phyloP scores from a whole-genome alignment of 2,888 invertebrate species.

The Willowsia nigromaculata region DNA sequence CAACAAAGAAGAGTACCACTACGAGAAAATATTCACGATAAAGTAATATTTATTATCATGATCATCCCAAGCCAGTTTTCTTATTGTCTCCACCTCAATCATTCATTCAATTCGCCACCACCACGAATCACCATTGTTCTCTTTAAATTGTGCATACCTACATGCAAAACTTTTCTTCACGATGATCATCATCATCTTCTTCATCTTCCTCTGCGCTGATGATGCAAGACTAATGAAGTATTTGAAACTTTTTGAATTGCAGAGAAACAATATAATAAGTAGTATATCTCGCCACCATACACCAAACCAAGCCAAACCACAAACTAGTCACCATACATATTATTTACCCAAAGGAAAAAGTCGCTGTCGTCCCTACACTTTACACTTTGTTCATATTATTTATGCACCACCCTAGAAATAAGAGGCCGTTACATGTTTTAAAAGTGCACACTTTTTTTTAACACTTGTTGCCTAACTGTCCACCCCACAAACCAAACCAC shows the following conservation, averaged over 20 bases:
- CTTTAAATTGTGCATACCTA: not conserved
- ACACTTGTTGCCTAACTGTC: constrained; percentile 57
- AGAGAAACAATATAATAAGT: not conserved
- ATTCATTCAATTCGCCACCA: not conserved
- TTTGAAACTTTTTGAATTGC: not conserved
- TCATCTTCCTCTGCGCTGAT: not conserved
- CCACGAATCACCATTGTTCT: not conserved
- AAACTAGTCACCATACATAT: too few relatives aligned
- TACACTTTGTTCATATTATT: not conserved
- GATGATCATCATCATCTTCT: too few relatives aligned
- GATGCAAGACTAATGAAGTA: constrained; percentile 34
- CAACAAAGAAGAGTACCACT: not conserved
- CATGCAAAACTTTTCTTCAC: too few relatives aligned
- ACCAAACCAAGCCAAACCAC: not conserved
- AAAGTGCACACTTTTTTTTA: not conserved
- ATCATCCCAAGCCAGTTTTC: not conserved
- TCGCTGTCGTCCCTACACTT: not conserved
- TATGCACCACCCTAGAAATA: not conserved
- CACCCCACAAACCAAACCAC: not conserved
- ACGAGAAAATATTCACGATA: not conserved
- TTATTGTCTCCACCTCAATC: constrained; percentile 24
- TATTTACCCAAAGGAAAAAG: not conserved
- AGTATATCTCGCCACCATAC: not conserved
- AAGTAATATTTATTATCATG: not conserved
- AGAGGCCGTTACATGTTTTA: not conserved